phyloP scores from a whole-genome alignment of 2,797 vertebrate species.

The Sebastes oblongus region DNA sequence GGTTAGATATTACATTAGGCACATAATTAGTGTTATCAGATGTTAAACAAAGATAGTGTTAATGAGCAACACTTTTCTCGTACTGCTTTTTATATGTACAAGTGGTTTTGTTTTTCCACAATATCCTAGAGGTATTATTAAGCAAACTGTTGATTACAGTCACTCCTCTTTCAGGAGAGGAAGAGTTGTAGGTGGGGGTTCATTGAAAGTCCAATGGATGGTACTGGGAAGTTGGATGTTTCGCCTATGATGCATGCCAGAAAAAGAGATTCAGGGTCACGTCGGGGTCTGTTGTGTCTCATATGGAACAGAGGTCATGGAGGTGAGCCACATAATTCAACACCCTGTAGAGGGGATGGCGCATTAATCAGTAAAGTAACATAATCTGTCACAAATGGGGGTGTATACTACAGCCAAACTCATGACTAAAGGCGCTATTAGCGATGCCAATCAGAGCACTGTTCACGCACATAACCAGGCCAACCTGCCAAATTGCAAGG shows the following conservation, averaged over 20 bases:
- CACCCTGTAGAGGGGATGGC: slow-evolving; percentile 43
- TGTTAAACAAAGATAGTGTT: slow-evolving; percentile 2
- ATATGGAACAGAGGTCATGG: slow-evolving; percentile 48
- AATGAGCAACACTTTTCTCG: neutral
- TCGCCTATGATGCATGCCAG: slow-evolving; percentile 11
- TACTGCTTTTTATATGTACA: neutral
- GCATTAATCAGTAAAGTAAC: slow-evolving; percentile 65
- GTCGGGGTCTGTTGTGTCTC: slow-evolving; percentile 35
- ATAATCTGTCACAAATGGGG: slow-evolving; percentile 67
- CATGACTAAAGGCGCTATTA: slow-evolving; percentile 57
- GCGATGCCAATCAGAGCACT: slow-evolving; percentile 65
- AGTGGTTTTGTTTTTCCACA: neutral
- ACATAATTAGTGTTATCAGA: neutral
- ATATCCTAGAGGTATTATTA: slow-evolving; percentile 6
- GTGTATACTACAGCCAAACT: slow-evolving; percentile 49
- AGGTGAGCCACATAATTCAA: slow-evolving; percentile 52
- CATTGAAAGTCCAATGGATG: slow-evolving; percentile 25
- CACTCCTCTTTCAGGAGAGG: neutral
- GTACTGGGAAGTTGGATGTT: slow-evolving; percentile 12
- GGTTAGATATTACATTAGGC: neutral
- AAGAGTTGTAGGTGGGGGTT: neutral
- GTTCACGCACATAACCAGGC: slow-evolving; percentile 48
- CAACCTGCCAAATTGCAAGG: slow-evolving; percentile 59
- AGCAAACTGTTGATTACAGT: slow-evolving; percentile 8
- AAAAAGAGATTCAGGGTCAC: slow-evolving; percentile 40